Conservation (phyloP, 2,888 invertebrate species). For the Eupithecia exiguata region DNA sequence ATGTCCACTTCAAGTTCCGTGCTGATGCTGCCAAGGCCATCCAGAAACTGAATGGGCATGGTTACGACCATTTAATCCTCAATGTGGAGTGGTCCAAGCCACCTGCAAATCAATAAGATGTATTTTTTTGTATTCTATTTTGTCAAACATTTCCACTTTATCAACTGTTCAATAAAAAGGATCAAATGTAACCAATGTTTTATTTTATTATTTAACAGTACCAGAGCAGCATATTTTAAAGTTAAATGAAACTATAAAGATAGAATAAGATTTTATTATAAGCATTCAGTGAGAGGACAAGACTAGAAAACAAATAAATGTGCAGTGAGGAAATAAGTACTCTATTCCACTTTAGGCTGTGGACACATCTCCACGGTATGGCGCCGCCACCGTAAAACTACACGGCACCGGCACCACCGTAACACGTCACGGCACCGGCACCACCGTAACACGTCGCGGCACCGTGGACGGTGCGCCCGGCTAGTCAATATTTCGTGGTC, state of each 20-base stretch:
- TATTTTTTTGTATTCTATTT: conserved; percentile 15
- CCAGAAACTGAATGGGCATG: conserved; percentile 93
- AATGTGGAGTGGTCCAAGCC: conserved; percentile 99
- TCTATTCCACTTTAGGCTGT: conserved; percentile 45
- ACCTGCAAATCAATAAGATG: conserved; percentile 77
- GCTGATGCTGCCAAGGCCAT: conserved; percentile 97
- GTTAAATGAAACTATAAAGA: conserved; percentile 21
- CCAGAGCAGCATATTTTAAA: background rate
- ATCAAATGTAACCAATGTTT: conserved; percentile 8
- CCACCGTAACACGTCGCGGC: too few relatives aligned
- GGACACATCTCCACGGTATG: too few relatives aligned
- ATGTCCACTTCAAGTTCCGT: conserved; percentile 96
- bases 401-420: too few relatives aligned
- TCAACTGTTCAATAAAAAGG: conserved; percentile 52
- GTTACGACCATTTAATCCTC: conserved; percentile 98
- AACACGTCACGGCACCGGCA: too few relatives aligned
- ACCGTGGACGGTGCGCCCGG: too few relatives aligned
- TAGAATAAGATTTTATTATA: conserved; percentile 36
- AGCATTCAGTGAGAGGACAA: conserved; percentile 51
- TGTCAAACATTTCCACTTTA: conserved; percentile 51
- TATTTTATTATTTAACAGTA: background rate
- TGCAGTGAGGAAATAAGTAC: conserved; percentile 43
- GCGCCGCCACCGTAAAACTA: too few relatives aligned
- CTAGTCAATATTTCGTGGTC: too few relatives aligned
- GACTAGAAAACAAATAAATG: conserved; percentile 52